phyloP scores from a whole-genome alignment of 2,888 invertebrate genomes.

The Lepeophtheirus nordmannii region DNA sequence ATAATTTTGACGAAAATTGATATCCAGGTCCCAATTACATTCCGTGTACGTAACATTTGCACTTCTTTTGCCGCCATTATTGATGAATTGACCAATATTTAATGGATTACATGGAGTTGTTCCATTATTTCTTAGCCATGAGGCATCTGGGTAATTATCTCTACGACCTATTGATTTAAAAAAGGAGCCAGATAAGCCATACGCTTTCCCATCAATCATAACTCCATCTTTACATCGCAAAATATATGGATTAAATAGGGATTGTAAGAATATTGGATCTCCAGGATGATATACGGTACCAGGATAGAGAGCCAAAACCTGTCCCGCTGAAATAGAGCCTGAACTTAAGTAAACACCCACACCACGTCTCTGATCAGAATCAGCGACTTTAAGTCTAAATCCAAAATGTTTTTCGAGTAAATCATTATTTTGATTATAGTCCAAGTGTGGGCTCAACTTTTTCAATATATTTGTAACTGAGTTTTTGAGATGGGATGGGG shows the following conservation, averaged over 20 bases:
- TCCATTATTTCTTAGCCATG: slow-evolving; percentile 29
- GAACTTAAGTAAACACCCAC: slow-evolving; percentile 29
- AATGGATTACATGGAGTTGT: slow-evolving; percentile 34
- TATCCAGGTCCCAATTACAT: slow-evolving; percentile 31
- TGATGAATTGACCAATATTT: slow-evolving; percentile 40
- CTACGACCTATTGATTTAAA: slow-evolving; percentile 33
- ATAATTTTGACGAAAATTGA: slow-evolving; percentile 32
- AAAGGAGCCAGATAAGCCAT: slow-evolving; percentile 36
- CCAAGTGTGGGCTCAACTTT: neutral
- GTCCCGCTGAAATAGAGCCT: slow-evolving; percentile 29
- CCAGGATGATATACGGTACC: slow-evolving; percentile 37
- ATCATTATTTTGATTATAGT: slow-evolving; percentile 26
- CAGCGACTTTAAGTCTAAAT: slow-evolving; percentile 26
- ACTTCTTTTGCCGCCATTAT: slow-evolving; percentile 36
- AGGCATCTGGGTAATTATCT: slow-evolving; percentile 26
- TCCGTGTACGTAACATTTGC: slow-evolving; percentile 40
- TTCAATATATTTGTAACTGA: neutral
- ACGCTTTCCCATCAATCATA: slow-evolving; percentile 39
- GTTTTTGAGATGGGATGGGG: neutral
- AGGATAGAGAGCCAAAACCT: slow-evolving; percentile 31
- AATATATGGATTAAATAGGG: slow-evolving; percentile 38
- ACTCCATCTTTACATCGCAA: slow-evolving; percentile 39
- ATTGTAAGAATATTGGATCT: slow-evolving; percentile 38
- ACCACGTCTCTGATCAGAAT: slow-evolving; percentile 27
- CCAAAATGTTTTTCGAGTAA: slow-evolving; percentile 26